A percentile compares a stretch with the other conserved stretches of the same genome.
These are phyloP conservation scores for Tautogolabrus adspersus DNA, from an alignment of 2,113 vertebrate species.

Conservation along the genomic window DNA sequence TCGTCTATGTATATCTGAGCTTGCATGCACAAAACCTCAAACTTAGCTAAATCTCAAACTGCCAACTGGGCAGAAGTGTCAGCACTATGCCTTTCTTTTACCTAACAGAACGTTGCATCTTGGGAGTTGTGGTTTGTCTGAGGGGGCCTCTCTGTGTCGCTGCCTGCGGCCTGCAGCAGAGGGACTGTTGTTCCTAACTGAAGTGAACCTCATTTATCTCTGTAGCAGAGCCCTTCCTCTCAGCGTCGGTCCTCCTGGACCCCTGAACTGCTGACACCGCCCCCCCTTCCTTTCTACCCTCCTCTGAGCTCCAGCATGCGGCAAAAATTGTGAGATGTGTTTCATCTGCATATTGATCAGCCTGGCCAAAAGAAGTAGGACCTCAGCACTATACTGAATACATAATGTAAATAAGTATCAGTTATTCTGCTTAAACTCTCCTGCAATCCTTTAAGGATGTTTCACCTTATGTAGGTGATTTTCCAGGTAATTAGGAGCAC, in stretches of 20 bases:
- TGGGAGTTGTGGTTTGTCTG: slow-evolving; percentile 82
- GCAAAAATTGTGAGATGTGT: slow-evolving; percentile 75
- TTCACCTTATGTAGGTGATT: slow-evolving; percentile 45
- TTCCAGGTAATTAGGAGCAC: slow-evolving; percentile 51
- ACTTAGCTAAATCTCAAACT: slow-evolving; percentile 68
- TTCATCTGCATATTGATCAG: slow-evolving; percentile 83
- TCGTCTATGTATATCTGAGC: slow-evolving; percentile 34
- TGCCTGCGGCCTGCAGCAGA: slow-evolving; percentile 60
- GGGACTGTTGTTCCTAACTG: slow-evolving; percentile 59
- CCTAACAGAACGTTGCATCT: slow-evolving; percentile 75
- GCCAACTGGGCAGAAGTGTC: slow-evolving; percentile 74
- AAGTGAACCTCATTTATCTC: slow-evolving; percentile 77
- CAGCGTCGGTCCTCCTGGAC: slow-evolving; percentile 68
- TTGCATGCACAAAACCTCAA: slow-evolving; percentile 50
- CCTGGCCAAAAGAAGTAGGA: slow-evolving; percentile 67
- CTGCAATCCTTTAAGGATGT: slow-evolving; percentile 26
- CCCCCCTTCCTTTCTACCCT: slow-evolving; percentile 11
- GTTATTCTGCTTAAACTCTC: slow-evolving; percentile 66
- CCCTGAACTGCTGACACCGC: slow-evolving; percentile 75
- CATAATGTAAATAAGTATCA: slow-evolving; percentile 75
- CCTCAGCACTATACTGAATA: slow-evolving; percentile 81
- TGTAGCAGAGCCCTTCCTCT: slow-evolving; percentile 71
- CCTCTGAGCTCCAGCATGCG: slow-evolving; percentile 63
- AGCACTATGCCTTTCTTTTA: slow-evolving; percentile 72
- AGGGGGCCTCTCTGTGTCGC: slow-evolving; percentile 53